A percentile compares a stretch with the other conserved stretches of the same genome.
phyloP scores from a whole-genome alignment of 2,888 invertebrate species.

The Zhuqinia jingwanae region DNA sequence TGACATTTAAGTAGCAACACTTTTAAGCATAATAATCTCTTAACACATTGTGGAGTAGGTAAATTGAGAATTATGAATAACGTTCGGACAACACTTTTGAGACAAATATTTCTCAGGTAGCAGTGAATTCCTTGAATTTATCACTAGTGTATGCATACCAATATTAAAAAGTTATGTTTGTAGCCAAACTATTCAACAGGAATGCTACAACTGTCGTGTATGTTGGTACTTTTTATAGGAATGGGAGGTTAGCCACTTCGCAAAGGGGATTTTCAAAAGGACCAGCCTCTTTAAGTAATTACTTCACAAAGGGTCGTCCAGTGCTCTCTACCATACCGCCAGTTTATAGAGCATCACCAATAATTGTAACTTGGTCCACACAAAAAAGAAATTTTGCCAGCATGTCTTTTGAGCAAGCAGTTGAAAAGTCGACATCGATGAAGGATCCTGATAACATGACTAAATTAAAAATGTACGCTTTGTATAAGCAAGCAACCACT shows the following conservation, averaged over 20 bases:
- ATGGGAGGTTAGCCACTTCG: conserved; percentile 1
- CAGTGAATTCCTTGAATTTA: not conserved
- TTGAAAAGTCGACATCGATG: conserved; percentile 63
- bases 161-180: no score
- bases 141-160: not conserved
- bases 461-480: conserved; percentile 82
- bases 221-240: not conserved
- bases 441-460: conserved; percentile 73
- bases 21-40: no score
- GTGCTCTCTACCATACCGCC: not conserved
- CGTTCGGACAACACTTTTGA: not conserved
- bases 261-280: conserved; percentile 20
- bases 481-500: conserved; percentile 83
- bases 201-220: no score
- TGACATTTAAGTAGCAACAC: no score
- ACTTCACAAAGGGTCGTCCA: not conserved
- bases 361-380: not conserved
- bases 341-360: not conserved
- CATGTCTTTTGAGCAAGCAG: conserved; percentile 73
- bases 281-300: not conserved
- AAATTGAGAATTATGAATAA: conserved; percentile 5
- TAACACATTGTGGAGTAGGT: not conserved
- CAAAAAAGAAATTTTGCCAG: not conserved
- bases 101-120: conserved; percentile 4
- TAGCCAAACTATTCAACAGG: no score